Base-by-base conservation (phyloP, 2,113 vertebrate genomes). In the Megaceryle torquata region DNA sequence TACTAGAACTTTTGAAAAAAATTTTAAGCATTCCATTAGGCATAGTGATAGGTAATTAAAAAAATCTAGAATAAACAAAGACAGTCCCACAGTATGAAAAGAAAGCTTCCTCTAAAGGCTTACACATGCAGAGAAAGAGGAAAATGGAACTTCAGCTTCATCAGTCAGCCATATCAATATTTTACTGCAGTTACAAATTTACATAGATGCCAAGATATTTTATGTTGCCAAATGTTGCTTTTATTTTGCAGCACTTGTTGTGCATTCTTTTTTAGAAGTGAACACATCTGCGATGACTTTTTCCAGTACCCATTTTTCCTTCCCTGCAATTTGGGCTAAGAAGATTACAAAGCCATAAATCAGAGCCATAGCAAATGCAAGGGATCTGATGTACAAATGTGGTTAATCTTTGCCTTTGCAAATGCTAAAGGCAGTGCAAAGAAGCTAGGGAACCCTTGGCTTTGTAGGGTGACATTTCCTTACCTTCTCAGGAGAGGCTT, bases 211-310 rank as follows among this genome's bases (percentile, higher is more conserved):
- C 97, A 98, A 95, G 95, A 97, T 98, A 97, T 93, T 98, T 98
- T 97, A 98, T 97, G 97, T 96, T 94, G 94, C 98, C 98, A 98
- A 98, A 98, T 98, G 98, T 96, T 89, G 94, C 95, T 97, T 98
- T 98, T 97, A 97, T 97, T 98, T 97, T 97, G 91, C 88, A 97
- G 96, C 98, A 97, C 97, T 98, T 98, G 98, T 97, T 98, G 96
- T 92, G 95, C 95, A 96, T 98, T 98, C 98, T 98, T 97, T 97
- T 97, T 98, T 96, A 97, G 97, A 96, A 97, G 93, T 91, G 98
- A 97, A 96, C 97, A 97, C 98, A 98, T 98, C 98, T 98, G 98
- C 97, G 98, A 37, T 91, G 82, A 91, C 67, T 97, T 98, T 96
- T 96, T 97, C 94, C 97, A 94, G 79, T 95, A 93, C 85, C 91